phyloP scores from a whole-genome alignment of 2,797 vertebrate genomes.

The Sebastes aleutianus region DNA sequence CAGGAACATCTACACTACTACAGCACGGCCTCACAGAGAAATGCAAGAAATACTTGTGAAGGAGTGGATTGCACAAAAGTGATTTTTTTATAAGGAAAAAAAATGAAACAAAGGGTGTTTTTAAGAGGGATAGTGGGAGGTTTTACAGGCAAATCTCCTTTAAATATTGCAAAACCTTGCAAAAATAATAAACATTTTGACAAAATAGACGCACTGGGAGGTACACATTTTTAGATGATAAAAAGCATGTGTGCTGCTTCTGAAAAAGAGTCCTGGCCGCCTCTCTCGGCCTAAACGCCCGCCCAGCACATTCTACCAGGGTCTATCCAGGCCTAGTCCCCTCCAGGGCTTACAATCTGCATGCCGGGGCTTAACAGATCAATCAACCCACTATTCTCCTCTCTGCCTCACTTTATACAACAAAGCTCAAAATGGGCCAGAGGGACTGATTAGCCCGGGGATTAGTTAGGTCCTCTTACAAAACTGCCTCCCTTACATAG shows the following conservation, averaged over 20 bases:
- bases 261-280: conserved; percentile 1
- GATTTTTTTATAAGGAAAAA: no score
- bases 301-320: conserved; percentile 47
- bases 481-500: conserved; percentile 32
- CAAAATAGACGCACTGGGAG: not conserved
- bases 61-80: not conserved
- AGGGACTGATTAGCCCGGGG: conserved; percentile 58
- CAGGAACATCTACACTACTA: not conserved
- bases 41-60: not conserved
- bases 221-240: not conserved
- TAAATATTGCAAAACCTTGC: not conserved
- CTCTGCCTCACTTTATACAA: conserved; percentile 51
- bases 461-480: conserved; percentile 62
- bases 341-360: conserved; percentile 40
- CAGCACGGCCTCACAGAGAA: conserved; percentile 1
- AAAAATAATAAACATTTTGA: not conserved
- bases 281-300: conserved; percentile 18
- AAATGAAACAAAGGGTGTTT: not conserved
- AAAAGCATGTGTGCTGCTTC: not conserved
- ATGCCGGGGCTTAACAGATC: conserved; percentile 66
- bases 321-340: conserved; percentile 39
- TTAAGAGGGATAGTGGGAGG: not conserved
- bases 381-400: conserved; percentile 62
- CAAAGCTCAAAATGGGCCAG: conserved; percentile 54
- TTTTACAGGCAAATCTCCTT: not conserved